Percentiles rank a stretch among this genome's conserved stretches.
Evolutionary conservation across 2,113 vertebrate genomes (phyloP).

Genomic region (Ariopsis seemanni): DNA sequence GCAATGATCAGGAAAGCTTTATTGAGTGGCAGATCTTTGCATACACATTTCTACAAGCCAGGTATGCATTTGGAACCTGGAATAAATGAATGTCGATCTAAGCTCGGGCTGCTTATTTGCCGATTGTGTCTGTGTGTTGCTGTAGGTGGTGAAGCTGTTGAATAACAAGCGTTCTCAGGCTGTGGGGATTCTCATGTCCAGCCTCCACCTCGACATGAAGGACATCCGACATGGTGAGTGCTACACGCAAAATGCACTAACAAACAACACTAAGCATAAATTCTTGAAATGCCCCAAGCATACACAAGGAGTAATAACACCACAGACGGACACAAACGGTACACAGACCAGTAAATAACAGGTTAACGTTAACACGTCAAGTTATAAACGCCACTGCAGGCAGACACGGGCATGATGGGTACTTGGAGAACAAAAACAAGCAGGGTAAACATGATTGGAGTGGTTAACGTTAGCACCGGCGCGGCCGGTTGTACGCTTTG

Average conservation of each 20-base stretch:
- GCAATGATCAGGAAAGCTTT: background rate
- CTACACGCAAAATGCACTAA: background rate
- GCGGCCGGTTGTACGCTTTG: background rate
- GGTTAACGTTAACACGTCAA: background rate
- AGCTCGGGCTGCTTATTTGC: background rate
- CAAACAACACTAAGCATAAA: background rate
- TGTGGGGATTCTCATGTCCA: slow-evolving; percentile 98
- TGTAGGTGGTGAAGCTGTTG: slow-evolving; percentile 89
- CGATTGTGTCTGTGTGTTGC: slow-evolving; percentile 5
- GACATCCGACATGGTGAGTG: slow-evolving; percentile 94
- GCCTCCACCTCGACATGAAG: slow-evolving; percentile 95
- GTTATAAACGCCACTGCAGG: background rate
- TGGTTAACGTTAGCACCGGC: background rate
- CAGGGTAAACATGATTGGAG: background rate
- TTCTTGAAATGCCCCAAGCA: background rate
- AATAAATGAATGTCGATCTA: background rate
- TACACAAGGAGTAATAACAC: background rate
- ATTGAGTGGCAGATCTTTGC: background rate
- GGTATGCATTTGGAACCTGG: background rate
- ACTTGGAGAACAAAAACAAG: background rate
- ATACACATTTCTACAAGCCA: background rate
- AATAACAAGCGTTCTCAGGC: slow-evolving; percentile 98
- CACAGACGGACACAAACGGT: too few relatives aligned
- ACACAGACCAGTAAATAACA: background rate
- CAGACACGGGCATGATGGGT: background rate